Evolutionary conservation across 2,797 vertebrate species (phyloP), one percentile per base, ranked within the genome.

Genomic region (Centropyge bicolor): DNA sequence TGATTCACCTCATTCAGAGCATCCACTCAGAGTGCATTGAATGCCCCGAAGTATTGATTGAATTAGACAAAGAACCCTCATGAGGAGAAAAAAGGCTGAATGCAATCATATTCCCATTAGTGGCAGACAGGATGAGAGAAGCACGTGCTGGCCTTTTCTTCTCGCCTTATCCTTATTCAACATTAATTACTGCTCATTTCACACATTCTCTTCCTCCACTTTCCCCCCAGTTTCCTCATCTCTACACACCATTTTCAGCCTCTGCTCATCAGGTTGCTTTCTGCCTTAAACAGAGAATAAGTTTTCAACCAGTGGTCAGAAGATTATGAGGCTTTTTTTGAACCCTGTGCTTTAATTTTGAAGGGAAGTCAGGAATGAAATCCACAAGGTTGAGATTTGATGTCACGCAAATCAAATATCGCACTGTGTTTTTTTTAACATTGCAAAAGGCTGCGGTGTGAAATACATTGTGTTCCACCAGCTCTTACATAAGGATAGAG

Each of bases 101-200:
- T 91, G 91, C 92, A 94, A 93, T 95, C 93, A 92, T 94, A 94
- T 94, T 95, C 91, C 89, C 92, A 94, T 95, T 94, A 94, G 90
- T 66, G 77, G 62, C 79, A 73, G 82, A 77, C 89, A 89, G 90
- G 84, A 81, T 87, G 84, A 83, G 77, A 85, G 83, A 83, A 82
- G 74, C 55, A 74, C 38, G 72, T 65, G 68, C 86, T 78, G 89
- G 86, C 80, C 84, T 91, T 92, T 93, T 88, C 88, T 92, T 89
- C 86, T 31, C 67, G 77, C 83, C 65, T 70, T 82, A 54, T 52
- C 80, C 83, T 88, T 89, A 89, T 93, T 93, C 87, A 84, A 78
- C 90, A 91, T 93, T 94, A 93, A 94, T 95, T 93, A 94, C 91
- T 85, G 85, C 86, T 93, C 91, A 89, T 93, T 94, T 94, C 86